Base-by-base conservation (phyloP, 2,113 vertebrate genomes). In the Abramis brama region DNA sequence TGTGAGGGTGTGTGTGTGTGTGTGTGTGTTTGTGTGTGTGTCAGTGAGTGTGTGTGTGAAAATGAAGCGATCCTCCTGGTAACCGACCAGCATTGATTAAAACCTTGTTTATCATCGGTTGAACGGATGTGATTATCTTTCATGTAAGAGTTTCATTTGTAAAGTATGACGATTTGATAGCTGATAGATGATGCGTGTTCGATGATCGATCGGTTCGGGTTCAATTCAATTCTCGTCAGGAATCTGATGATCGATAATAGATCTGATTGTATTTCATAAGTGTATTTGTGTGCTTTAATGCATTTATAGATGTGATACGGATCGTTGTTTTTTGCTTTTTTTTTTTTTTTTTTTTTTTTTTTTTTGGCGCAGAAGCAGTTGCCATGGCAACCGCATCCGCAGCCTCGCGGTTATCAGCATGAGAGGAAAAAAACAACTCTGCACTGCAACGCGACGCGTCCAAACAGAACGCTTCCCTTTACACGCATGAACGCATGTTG, bases 331-430 rank as follows among this genome's bases (percentile, higher is more conserved):
- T 9, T 1, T 7, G 39, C 6, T 39, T 39, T 39, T 1, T 0
- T 1, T 6, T 39, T 70, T 71, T 39, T 4, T 27, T 27, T 27
- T 27, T 30, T 30, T 30, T 30, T 30, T 11, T 71, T 9, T 23
- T 71, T 90, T 86, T 94, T 88, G 80, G 81, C 74, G 86, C 80
- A 88, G 78, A 88, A 92, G 92, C 92, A 91, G 96, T 97, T 97
- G 94, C 96, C 95, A 91, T 97, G 96, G 97, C 90, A 97, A 98
- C 96, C 93, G 94, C 95, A 96, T 97, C 96, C 95, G 96, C 95
- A 95, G 96, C 92, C 90, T 92, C 93, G 93, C 91, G 90, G 91
- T 87, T 52, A 89, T 92, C 91, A 88, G 88, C 88, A 86, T 21
- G 19, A 71, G 27, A 43, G 66, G 85, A 87, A 84, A 17, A 73